These are phyloP conservation scores for Machaerirhynchus nigripectus DNA, from an alignment of 2,113 vertebrate species.

Conservation along the genomic window DNA sequence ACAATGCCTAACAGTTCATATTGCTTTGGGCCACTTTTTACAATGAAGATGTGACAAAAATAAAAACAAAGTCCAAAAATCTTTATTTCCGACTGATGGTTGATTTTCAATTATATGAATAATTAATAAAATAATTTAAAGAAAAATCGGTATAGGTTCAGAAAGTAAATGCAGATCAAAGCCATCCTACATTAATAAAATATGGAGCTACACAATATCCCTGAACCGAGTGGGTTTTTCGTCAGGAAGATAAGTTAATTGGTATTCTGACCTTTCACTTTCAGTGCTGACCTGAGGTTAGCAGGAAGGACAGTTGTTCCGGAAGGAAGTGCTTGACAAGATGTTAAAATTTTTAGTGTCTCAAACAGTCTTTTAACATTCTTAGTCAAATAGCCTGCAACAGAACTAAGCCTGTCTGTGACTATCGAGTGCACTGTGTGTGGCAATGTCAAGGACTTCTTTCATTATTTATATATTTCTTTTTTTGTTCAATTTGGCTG, in stretches of 20 bases:
- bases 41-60: neutral
- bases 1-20: neutral
- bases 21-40: neutral
- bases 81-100: neutral
- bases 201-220: neutral
- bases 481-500: neutral
- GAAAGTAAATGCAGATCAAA: conserved; percentile 1
- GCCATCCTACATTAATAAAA: neutral
- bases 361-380: neutral
- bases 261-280: conserved; percentile 30
- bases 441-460: conserved; percentile 9
- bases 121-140: neutral
- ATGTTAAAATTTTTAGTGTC: conserved; percentile 24
- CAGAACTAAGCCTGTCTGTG: neutral
- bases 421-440: neutral
- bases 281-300: neutral
- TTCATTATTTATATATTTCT: neutral
- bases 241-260: neutral
- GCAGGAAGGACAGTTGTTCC: neutral
- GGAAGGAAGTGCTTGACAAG: neutral
- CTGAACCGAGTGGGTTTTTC: neutral
- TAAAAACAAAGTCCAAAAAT: neutral
- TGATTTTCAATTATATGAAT: neutral
- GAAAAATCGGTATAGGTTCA: neutral
- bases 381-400: neutral